Evolutionary conservation across 2,888 invertebrate species (phyloP).

Genomic region (Pycnomerus fuliginosus): DNA sequence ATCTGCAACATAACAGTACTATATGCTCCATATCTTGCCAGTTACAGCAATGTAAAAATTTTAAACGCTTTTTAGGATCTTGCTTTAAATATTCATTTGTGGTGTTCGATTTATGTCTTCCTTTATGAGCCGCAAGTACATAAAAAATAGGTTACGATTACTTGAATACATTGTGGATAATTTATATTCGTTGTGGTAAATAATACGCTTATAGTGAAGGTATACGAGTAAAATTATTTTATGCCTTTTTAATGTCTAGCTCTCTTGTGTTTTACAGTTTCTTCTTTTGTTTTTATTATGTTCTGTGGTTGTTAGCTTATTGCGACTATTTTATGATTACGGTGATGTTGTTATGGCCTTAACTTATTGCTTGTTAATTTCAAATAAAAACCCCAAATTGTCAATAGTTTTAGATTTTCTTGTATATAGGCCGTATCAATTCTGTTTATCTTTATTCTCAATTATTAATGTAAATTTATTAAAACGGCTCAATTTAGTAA

Average conservation of each 20-base stretch:
- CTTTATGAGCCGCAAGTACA: slow-evolving; percentile 40
- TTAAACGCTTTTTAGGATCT: slow-evolving; percentile 1
- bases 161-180: slow-evolving; percentile 40
- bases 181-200: slow-evolving; percentile 33
- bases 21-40: no score
- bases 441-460: no score
- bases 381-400: slow-evolving; percentile 24
- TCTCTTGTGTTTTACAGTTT: slow-evolving; percentile 29
- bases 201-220: slow-evolving; percentile 27
- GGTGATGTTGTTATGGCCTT: slow-evolving; percentile 27
- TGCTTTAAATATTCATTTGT: slow-evolving; percentile 32
- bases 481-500: no score
- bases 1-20: no score
- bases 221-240: slow-evolving; percentile 31
- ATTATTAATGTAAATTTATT: no score
- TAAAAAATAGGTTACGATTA: slow-evolving; percentile 42
- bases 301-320: slow-evolving; percentile 27
- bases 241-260: slow-evolving; percentile 31
- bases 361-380: slow-evolving; percentile 29
- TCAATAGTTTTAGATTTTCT: slow-evolving; percentile 10
- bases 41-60: no score
- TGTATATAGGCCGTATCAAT: slow-evolving; percentile 1
- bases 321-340: slow-evolving; percentile 29
- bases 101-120: slow-evolving; percentile 39
- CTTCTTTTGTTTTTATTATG: slow-evolving; percentile 25